These are phyloP conservation scores for Clitarchus hookeri DNA, from an alignment of 2,888 invertebrate genomes.

Conservation along the genomic window DNA sequence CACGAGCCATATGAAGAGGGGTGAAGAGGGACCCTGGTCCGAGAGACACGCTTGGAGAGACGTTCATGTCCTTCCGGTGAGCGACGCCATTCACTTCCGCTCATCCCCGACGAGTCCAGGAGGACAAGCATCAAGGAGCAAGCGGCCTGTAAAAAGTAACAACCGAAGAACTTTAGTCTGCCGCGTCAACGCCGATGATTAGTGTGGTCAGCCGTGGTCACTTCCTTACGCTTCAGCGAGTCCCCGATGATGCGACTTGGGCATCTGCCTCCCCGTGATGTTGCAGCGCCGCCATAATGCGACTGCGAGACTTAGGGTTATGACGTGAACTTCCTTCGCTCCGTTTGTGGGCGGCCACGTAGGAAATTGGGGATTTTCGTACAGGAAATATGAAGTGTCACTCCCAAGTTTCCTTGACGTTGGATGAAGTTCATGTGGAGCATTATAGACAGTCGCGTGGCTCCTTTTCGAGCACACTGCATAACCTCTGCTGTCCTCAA, in stretches of 20 bases:
- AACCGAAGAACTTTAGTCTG: background rate
- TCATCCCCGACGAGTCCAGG: background rate
- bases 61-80: background rate
- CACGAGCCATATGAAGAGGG: background rate
- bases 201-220: background rate
- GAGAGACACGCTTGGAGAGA: background rate
- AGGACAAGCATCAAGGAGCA: background rate
- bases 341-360: no score
- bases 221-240: background rate
- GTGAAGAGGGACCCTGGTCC: background rate
- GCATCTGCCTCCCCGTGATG: background rate
- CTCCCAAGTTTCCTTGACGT: no score
- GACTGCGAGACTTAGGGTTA: background rate
- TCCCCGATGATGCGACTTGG: no score
- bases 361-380: no score
- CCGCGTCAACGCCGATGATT: background rate
- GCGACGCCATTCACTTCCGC: no score
- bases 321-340: background rate
- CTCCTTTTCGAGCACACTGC: no score
- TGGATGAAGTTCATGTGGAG: no score
- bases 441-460: no score
- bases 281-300: background rate
- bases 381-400: no score
- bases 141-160: background rate
- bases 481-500: no score